Percentiles rank a stretch among this genome's conserved stretches.
Evolutionary conservation across 35 echinoderm and acorn worm genomes (phyloP).

Genomic region (Anneissia japonica): DNA sequence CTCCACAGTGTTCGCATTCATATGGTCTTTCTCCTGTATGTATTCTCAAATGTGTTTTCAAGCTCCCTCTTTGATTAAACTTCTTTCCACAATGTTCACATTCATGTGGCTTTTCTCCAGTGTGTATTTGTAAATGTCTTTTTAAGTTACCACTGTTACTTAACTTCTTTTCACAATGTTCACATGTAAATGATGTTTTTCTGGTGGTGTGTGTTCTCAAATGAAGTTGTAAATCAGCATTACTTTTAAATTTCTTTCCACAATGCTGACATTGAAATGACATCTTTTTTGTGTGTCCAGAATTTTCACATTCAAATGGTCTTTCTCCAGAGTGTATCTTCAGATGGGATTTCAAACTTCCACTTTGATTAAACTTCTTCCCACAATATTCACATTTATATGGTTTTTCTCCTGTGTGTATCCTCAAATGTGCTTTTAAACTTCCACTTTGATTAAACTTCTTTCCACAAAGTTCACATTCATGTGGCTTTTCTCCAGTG

Average conservation of each 20-base stretch:
- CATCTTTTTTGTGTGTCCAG: conserved; percentile 46
- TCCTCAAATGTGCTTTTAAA: conserved; percentile 17
- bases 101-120: conserved; percentile 32
- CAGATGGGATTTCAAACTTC: background rate
- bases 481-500: conserved; percentile 4
- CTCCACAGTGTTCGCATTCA: background rate
- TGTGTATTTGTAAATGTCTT: too few species aligned
- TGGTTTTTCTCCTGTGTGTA: conserved; percentile 71
- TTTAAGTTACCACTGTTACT: background rate
- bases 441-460: background rate
- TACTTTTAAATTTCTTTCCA: conserved; percentile 8
- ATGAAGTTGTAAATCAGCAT: background rate
- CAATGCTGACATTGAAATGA: conserved; percentile 16
- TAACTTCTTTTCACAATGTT: conserved; percentile 13
- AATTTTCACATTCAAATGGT: conserved; percentile 11
- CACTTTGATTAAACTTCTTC: conserved; percentile 30
- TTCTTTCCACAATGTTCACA: conserved; percentile 22
- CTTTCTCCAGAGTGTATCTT: background rate
- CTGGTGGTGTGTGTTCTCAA: conserved; percentile 10
- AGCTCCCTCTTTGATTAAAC: conserved; percentile 19
- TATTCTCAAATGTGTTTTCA: conserved; percentile 25
- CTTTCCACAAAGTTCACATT: conserved; percentile 11
- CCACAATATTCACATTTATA: conserved; percentile 57
- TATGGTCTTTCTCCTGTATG: too few species aligned
- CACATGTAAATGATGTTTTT: background rate